phyloP scores from a whole-genome alignment of 1,140 invertebrate genomes.

The Helicoverpa armigera region DNA sequence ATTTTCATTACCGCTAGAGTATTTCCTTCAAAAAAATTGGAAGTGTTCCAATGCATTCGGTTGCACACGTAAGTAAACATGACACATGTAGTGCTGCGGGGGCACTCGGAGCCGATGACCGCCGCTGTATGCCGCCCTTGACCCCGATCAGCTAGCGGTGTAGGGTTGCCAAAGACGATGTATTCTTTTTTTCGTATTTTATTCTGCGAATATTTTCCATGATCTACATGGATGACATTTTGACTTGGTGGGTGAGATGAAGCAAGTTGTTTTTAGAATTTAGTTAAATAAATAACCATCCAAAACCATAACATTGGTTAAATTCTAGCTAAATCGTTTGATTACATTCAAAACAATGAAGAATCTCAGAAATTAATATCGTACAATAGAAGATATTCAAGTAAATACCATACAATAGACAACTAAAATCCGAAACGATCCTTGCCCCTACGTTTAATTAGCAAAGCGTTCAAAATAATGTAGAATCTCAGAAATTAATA shows the following conservation, averaged over 20 bases:
- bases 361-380: not conserved
- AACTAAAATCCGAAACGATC: too few relatives aligned
- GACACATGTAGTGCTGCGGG: not conserved
- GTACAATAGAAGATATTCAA: too few relatives aligned
- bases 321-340: too few relatives aligned
- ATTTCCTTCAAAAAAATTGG: not conserved
- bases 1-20: too few relatives aligned
- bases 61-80: not conserved
- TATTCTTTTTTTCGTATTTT: too few relatives aligned
- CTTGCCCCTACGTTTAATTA: too few relatives aligned
- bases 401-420: not conserved
- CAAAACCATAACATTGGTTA: too few relatives aligned
- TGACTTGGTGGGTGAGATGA: too few relatives aligned
- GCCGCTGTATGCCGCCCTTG: conserved; percentile 15
- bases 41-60: not conserved
- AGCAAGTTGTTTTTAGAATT: too few relatives aligned
- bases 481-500: not conserved
- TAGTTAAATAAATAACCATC: too few relatives aligned
- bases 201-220: too few relatives aligned
- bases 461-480: too few relatives aligned
- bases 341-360: not conserved
- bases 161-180: not conserved
- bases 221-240: not conserved
- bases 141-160: not conserved
- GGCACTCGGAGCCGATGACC: conserved; percentile 20